Conservation (phyloP, 2,797 vertebrate species). For the Gymnoscopelus braueri region DNA sequence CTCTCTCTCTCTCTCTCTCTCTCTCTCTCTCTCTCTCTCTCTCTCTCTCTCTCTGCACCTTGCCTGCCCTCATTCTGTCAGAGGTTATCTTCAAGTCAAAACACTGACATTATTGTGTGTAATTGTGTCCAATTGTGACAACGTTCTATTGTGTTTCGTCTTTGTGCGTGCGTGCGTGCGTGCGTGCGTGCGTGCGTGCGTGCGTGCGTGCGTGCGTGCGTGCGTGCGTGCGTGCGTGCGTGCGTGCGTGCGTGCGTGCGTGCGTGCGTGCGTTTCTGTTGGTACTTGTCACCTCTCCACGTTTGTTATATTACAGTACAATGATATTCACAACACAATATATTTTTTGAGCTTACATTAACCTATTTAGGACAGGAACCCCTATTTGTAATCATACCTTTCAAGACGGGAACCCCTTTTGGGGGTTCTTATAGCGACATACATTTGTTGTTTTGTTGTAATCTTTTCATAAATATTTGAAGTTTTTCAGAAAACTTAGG, state of each 20-base stretch:
- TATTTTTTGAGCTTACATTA: too few species aligned
- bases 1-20: neutral
- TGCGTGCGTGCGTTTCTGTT: too few species aligned
- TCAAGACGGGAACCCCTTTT: too few species aligned
- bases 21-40: neutral
- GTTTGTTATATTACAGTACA: too few species aligned
- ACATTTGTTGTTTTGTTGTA: too few species aligned
- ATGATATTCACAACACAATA: too few species aligned
- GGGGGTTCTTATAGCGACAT: too few species aligned
- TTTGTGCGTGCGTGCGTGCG: slow-evolving; percentile 3
- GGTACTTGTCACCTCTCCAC: too few species aligned
- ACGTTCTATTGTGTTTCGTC: slow-evolving; percentile 22
- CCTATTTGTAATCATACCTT: too few species aligned
- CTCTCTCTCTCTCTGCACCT: slow-evolving; percentile 56
- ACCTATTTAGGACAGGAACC: too few species aligned
- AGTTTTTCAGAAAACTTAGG: too few species aligned
- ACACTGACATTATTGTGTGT: slow-evolving; percentile 22
- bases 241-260: neutral
- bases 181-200: slow-evolving; percentile 7
- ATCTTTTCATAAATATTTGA: too few species aligned
- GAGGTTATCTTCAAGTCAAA: slow-evolving; percentile 43
- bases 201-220: neutral
- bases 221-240: neutral
- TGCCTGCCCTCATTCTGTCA: slow-evolving; percentile 44
- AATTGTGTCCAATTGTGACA: slow-evolving; percentile 17